These are phyloP conservation scores for Phenganax marumi DNA, from an alignment of 92 coral and sea anemone species.

Conservation along the genomic window DNA sequence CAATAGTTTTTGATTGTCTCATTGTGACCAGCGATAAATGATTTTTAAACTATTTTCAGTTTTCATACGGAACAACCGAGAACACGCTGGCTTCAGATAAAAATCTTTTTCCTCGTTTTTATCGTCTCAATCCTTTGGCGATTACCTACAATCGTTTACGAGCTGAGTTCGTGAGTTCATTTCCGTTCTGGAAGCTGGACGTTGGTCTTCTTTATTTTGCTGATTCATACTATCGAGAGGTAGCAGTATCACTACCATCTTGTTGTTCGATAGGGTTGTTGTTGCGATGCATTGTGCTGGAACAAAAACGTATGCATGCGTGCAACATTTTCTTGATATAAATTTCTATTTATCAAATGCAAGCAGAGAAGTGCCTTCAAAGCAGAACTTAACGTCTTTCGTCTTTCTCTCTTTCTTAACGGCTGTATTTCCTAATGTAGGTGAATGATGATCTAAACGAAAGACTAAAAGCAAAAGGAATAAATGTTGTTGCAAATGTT, in stretches of 20 bases:
- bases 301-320: too few relatives aligned
- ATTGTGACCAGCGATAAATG: background rate
- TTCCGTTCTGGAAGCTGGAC: slow-evolving; percentile 66
- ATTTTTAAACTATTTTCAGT: slow-evolving; percentile 47
- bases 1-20: background rate
- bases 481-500: slow-evolving; percentile 79
- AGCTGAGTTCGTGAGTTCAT: slow-evolving; percentile 60
- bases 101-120: slow-evolving; percentile 75
- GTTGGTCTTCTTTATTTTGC: slow-evolving; percentile 81
- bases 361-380: too few relatives aligned
- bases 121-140: slow-evolving; percentile 65
- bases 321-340: too few relatives aligned
- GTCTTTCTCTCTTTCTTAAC: background rate
- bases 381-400: too few relatives aligned
- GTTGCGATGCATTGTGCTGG: too few relatives aligned
- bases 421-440: slow-evolving; percentile 28
- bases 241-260: slow-evolving; percentile 3
- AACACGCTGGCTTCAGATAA: slow-evolving; percentile 68
- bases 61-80: slow-evolving; percentile 80
- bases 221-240: slow-evolving; percentile 56
- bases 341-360: too few relatives aligned
- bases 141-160: slow-evolving; percentile 67
- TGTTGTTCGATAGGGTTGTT: too few relatives aligned
- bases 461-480: slow-evolving; percentile 54
- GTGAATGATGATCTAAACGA: slow-evolving; percentile 64